Evolutionary conservation across 2,113 vertebrate species (phyloP).

Genomic region (Hypanus sabinus): DNA sequence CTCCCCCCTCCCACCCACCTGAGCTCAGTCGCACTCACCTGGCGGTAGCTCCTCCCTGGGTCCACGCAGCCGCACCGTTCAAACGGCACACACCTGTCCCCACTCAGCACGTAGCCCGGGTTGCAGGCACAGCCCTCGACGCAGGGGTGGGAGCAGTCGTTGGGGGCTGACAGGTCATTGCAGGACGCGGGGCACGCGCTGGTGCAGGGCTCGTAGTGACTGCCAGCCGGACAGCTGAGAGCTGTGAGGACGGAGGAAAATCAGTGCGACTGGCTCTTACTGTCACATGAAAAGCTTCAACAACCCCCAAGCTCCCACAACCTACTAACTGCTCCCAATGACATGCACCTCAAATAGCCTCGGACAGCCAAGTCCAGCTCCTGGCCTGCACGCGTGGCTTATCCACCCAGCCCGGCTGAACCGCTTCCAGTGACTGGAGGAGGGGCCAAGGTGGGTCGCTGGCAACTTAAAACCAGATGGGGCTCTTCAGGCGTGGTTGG

Average conservation of each 20-base stretch:
- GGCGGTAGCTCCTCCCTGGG: not conserved
- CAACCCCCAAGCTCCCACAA: no score
- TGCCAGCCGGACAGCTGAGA: constrained; percentile 59
- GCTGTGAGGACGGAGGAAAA: constrained; percentile 48
- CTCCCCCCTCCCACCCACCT: not conserved
- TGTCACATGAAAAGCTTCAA: no score
- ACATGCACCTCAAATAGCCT: no score
- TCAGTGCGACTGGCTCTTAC: not conserved
- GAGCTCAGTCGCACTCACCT: not conserved
- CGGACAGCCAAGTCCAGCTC: no score
- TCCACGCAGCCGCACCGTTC: constrained; percentile 62
- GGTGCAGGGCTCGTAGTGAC: constrained; percentile 59
- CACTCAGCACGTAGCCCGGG: constrained; percentile 58
- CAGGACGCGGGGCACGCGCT: constrained; percentile 65
- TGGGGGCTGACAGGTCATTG: constrained; percentile 44
- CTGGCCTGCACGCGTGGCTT: no score
- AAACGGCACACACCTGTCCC: constrained; percentile 64
- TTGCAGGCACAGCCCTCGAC: constrained; percentile 69
- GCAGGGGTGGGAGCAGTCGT: constrained; percentile 57
- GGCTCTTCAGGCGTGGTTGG: no score
- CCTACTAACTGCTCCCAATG: no score
- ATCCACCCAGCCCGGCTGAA: no score
- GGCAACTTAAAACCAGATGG: no score
- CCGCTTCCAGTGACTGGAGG: no score
- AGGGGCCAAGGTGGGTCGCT: no score